Conservation (phyloP, 92 coral and sea anemone genomes). For the Nematostella vectensis region DNA sequence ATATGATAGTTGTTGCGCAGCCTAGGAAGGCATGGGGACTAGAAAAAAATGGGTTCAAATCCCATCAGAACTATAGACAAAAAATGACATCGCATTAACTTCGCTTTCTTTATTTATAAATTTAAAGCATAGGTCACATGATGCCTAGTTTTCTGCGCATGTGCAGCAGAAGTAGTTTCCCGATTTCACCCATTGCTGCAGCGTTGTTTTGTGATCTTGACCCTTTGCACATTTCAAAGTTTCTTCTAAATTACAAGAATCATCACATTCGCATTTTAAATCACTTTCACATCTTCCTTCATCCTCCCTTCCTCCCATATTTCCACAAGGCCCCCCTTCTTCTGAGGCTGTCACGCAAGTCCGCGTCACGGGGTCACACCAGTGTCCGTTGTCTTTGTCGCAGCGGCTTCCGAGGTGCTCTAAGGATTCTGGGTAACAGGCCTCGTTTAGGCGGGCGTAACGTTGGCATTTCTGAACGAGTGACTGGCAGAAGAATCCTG, state of each 20-base stretch:
- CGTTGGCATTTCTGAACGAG: neutral
- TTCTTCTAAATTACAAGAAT: neutral
- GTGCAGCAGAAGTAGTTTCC: neutral
- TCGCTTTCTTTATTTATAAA: too few species aligned
- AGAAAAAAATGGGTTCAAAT: too few species aligned
- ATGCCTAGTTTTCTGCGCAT: too few species aligned
- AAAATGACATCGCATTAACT: too few species aligned
- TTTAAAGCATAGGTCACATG: too few species aligned
- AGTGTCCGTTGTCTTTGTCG: neutral
- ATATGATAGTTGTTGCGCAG: too few species aligned
- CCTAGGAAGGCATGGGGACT: too few species aligned
- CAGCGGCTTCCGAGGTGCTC: neutral
- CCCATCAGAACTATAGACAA: too few species aligned
- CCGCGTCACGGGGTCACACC: neutral
- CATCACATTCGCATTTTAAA: neutral
- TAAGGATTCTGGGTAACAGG: neutral
- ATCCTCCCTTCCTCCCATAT: neutral
- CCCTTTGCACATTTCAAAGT: neutral
- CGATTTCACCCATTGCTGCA: neutral
- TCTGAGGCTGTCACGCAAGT: neutral
- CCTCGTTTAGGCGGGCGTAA: neutral
- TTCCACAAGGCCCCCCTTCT: neutral
- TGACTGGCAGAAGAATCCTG: neutral
- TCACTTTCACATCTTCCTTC: neutral
- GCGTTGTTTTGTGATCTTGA: neutral